Evolutionary conservation across 2,888 invertebrate species (phyloP), one percentile per base, ranked within the genome.

Genomic region (Copidosoma aretas): DNA sequence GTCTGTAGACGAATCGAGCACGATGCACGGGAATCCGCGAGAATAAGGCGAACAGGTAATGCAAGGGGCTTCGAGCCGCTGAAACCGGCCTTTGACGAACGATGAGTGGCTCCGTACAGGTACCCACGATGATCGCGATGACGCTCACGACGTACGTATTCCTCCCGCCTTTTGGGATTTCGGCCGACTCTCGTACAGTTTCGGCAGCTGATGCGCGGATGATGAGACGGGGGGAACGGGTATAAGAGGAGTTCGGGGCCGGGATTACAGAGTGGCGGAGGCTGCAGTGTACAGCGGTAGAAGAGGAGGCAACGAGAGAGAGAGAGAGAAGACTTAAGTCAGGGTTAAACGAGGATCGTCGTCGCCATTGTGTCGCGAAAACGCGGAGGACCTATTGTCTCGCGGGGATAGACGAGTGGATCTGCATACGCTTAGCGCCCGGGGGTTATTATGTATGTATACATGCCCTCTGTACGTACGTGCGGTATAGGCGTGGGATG

Each of bases 291-390:
- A 46, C 14, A 12, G 43, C 43, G n/a, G n/a, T n/a, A n/a, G n/a
- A n/a, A n/a, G n/a, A n/a, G n/a, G n/a, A n/a, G n/a, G n/a, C n/a
- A n/a, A n/a, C 14, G 43, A 73, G 81, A 81, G 79, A 78, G 62
- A 39, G 54, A 39, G 46, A 66, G 79, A 76, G 73, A 77, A 79
- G 81, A 82, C 82, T 82, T 82, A 82, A 83, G 83, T 83, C 82
- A 81, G 83, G 82, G 83, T 83, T 83, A 83, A 83, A 82, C 81
- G 83, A 83, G 83, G 82, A 82, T 83, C 82, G 82, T 83, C 82
- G 82, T 76, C 75, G 79, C 80, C 81, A 83, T 83, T 83, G 83
- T 83, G 79, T 81, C 71, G 74, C 73, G 77, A 76, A 75, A 32
- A 78, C 75, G 53, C 60, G 57, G 63, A 43, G 43, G 67, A 41